Conservation (phyloP, 2,888 invertebrate species). For the Megaustenia siamemsis region DNA sequence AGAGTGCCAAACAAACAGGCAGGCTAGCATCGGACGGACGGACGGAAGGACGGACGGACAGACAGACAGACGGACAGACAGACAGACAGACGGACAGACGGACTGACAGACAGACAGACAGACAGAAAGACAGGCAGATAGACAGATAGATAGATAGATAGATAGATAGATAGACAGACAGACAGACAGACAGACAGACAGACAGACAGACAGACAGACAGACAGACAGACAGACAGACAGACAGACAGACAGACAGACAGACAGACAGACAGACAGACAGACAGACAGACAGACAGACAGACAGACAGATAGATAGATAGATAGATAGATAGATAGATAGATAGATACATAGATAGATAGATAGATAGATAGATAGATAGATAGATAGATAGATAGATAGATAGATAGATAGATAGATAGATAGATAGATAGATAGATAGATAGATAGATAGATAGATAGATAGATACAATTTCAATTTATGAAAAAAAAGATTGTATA, state of each 20-base stretch:
- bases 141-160: too few species aligned
- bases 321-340: conserved; percentile 18
- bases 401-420: not conserved
- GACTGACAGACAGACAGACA: too few species aligned
- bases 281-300: not conserved
- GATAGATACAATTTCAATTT: not conserved
- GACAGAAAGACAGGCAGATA: too few species aligned
- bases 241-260: conserved; percentile 3
- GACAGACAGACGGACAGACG: too few species aligned
- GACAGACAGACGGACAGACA: too few species aligned
- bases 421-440: not conserved
- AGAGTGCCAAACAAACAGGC: not conserved
- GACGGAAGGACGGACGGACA: too few species aligned
- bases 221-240: not conserved
- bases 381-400: not conserved
- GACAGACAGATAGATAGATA: not conserved
- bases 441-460: not conserved
- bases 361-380: not conserved
- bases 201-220: not conserved
- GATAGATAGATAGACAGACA: not conserved
- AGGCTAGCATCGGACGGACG: too few species aligned
- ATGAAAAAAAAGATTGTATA: not conserved
- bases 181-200: not conserved
- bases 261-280: not conserved
- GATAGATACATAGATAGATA: not conserved